Evolutionary conservation across 1,140 invertebrate genomes (phyloP).

Genomic region (Rhyacophila brunnea): DNA sequence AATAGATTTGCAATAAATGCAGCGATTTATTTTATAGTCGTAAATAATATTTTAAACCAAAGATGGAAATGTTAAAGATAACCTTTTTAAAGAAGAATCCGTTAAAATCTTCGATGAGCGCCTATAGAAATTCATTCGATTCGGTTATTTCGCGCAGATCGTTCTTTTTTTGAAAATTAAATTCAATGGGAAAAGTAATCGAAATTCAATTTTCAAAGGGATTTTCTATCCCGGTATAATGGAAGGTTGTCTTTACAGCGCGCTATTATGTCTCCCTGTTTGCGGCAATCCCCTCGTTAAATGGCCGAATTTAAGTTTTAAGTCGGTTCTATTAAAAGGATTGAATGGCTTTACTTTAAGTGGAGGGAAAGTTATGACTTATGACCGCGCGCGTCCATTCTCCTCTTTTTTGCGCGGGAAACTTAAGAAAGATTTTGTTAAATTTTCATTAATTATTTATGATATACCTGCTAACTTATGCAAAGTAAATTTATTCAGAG

Average conservation of each 20-base stretch:
- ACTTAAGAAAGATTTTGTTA: background rate
- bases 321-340: background rate
- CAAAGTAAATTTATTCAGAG: too few relatives aligned
- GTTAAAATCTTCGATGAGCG: background rate
- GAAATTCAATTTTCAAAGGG: constrained; percentile 6
- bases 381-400: too few relatives aligned
- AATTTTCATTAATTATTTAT: constrained; percentile 1
- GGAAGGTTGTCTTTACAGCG: constrained; percentile 17
- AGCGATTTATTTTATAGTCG: too few relatives aligned
- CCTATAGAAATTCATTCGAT: constrained; percentile 6
- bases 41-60: too few relatives aligned
- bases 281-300: background rate
- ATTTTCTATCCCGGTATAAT: background rate
- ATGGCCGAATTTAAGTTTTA: constrained; percentile 8
- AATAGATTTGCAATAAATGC: too few relatives aligned
- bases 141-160: background rate
- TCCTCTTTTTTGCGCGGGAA: too few relatives aligned
- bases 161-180: constrained; percentile 1
- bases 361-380: too few relatives aligned
- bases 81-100: too few relatives aligned
- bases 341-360: too few relatives aligned
- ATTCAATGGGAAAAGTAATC: constrained; percentile 8
- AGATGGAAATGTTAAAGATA: too few relatives aligned
- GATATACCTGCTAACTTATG: background rate
- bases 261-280: constrained; percentile 8